Conservation (phyloP, 2,888 invertebrate species). For the Caenorhabditis sp. region DNA sequence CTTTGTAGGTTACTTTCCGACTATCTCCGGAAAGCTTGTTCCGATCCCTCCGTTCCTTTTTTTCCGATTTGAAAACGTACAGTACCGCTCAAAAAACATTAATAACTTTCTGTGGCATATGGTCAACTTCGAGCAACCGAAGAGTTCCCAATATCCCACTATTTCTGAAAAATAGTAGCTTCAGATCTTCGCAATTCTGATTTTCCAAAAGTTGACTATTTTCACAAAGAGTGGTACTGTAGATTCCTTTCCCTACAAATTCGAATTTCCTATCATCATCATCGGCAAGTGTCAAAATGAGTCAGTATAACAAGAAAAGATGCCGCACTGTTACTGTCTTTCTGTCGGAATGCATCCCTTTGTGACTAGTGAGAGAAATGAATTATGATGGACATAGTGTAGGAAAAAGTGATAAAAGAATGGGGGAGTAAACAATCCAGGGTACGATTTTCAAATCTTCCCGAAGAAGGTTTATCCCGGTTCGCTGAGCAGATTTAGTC, state of each 20-base stretch:
- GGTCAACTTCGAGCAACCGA: too few species aligned
- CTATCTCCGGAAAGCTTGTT: constrained; percentile 31
- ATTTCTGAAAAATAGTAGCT: too few species aligned
- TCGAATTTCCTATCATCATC: constrained; percentile 10
- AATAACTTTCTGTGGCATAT: too few species aligned
- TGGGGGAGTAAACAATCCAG: constrained; percentile 10
- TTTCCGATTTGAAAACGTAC: not conserved
- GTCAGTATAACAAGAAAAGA: constrained; percentile 37
- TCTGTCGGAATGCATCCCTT: constrained; percentile 49
- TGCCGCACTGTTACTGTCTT: constrained; percentile 38
- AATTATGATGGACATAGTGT: constrained; percentile 23
- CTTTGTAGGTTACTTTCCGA: constrained; percentile 46
- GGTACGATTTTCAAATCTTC: constrained; percentile 32
- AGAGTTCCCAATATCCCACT: too few species aligned
- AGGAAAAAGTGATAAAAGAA: constrained; percentile 41
- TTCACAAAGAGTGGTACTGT: too few species aligned
- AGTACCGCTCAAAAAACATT: too few species aligned
- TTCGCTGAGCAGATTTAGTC: constrained; percentile 1
- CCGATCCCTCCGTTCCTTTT: not conserved
- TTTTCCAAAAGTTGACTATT: too few species aligned
- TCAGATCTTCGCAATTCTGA: too few species aligned
- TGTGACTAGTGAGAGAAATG: constrained; percentile 34
- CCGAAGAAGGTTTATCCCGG: constrained; percentile 7
- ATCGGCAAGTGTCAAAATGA: constrained; percentile 25
- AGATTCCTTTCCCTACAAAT: constrained; percentile 1